Evolutionary conservation across 2,888 invertebrate species (phyloP), one percentile per base, ranked within the genome.

Genomic region (Hemistola chrysoprasaria): DNA sequence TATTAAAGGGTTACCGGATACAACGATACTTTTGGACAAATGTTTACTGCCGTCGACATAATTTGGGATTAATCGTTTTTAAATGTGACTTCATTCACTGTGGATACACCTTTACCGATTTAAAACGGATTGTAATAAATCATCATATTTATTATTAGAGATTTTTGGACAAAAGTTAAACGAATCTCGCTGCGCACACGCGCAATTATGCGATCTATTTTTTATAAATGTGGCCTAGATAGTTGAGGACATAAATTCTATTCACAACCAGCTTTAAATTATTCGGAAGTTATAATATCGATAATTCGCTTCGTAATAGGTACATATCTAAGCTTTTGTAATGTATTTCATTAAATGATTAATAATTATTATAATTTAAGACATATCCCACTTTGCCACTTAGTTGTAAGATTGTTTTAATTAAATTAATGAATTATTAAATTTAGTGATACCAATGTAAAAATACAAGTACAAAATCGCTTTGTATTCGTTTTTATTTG

Each of bases 311-410:
- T 62, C 43, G 3, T 31, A 36, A 11, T 24, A n/a, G n/a, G n/a
- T n/a, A 71, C 70, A 74, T 78, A 74, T 76, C 68, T 59, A 62
- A 50, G 56, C 59, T 58, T 56, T 54, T 56, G 48, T 59, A 57
- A 51, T 50, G 51, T 51, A 50, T 54, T 53, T 56, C 61, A 63
- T 66, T 50, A 40, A 55, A 51, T 56, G 40, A 46, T 53, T 40
- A 31, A n/a, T n/a, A n/a, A n/a, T n/a, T n/a, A n/a, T n/a, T n/a
- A n/a, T n/a, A n/a, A 25, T 70, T 73, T 76, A 71, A 62, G 62
- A 81, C 80, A 79, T 84, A 85, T 84, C 84, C 73, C 79, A 77
- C 65, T 78, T 78, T 80, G 82, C 82, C 82, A 82, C 76, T 62
- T 80, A 79, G 65, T 22, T 56, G 10, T 59, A 59, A 48, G 40